phyloP scores from a whole-genome alignment of 2,113 vertebrate genomes.

The Eulacestoma nigropectus region DNA sequence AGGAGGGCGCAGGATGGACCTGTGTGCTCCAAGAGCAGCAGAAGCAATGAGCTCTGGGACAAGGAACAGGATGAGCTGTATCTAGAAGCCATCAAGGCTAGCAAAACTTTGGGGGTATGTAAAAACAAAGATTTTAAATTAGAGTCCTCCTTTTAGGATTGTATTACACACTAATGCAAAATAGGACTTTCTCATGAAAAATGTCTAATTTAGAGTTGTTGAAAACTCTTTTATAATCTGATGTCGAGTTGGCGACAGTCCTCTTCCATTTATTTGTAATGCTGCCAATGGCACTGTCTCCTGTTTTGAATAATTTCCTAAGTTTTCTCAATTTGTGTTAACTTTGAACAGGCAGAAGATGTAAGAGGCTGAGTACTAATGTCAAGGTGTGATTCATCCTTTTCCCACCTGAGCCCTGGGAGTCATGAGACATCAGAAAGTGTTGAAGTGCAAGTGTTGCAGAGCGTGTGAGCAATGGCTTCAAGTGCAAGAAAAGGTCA shows the following conservation, averaged over 20 bases:
- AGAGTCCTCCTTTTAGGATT: not conserved
- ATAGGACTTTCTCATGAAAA: not conserved
- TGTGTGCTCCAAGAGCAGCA: not conserved
- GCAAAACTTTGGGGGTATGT: not conserved
- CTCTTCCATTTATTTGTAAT: fast-evolving
- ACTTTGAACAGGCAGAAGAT: not conserved
- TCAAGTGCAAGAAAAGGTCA: not conserved
- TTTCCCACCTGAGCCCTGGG: not conserved
- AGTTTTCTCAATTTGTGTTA: not conserved
- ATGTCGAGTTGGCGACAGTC: not conserved
- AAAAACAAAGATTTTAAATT: not conserved
- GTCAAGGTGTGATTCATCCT: not conserved
- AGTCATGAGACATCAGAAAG: not conserved
- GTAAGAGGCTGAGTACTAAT: not conserved
- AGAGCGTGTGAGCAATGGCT: not conserved
- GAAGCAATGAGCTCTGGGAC: not conserved
- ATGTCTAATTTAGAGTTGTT: not conserved
- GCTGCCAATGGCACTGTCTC: not conserved
- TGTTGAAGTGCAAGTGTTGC: not conserved
- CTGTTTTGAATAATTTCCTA: not conserved
- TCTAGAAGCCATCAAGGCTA: not conserved
- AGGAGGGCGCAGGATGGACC: not conserved
- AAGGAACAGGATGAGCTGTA: not conserved
- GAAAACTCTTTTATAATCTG: not conserved
- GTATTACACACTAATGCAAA: not conserved